Conservation (phyloP, 2,888 invertebrate species). For the Idaea straminata region DNA sequence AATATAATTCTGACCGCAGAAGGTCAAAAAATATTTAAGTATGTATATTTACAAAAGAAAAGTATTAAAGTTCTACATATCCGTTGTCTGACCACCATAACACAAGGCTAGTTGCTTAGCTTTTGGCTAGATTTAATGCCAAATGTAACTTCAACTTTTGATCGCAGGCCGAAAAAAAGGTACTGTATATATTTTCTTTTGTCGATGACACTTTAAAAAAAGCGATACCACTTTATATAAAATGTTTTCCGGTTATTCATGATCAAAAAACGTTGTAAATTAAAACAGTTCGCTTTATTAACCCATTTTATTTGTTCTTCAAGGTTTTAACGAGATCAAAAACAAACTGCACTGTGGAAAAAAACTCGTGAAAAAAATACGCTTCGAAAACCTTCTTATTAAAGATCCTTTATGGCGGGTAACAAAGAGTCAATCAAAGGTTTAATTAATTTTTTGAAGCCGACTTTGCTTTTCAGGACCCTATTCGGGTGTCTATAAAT, state of each 20-base stretch:
- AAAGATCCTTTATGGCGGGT: background rate
- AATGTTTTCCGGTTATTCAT: background rate
- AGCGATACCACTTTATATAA: background rate
- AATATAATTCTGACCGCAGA: too few species aligned
- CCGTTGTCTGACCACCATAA: too few species aligned
- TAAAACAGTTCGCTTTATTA: background rate
- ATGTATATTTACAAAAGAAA: too few species aligned
- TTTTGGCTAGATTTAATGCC: too few species aligned
- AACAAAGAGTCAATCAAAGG: background rate
- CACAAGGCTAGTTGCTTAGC: too few species aligned
- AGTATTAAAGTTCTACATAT: too few species aligned
- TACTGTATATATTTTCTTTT: too few species aligned
- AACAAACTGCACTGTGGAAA: background rate
- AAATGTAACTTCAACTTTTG: too few species aligned
- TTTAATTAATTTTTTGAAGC: background rate
- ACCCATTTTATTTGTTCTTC: background rate
- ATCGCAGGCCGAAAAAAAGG: too few species aligned
- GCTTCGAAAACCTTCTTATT: background rate
- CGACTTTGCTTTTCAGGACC: background rate
- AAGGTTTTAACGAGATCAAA: background rate
- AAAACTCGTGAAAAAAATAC: background rate
- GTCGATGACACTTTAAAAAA: background rate
- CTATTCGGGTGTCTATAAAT: too few species aligned
- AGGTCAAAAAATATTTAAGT: too few species aligned
- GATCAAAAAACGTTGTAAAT: background rate